A percentile compares a stretch with the other conserved stretches of the same genome.
These are phyloP conservation scores for Spongia lamella DNA, from an alignment of 37 sponge, comb jelly and placozoan species.

Conservation along the genomic window DNA sequence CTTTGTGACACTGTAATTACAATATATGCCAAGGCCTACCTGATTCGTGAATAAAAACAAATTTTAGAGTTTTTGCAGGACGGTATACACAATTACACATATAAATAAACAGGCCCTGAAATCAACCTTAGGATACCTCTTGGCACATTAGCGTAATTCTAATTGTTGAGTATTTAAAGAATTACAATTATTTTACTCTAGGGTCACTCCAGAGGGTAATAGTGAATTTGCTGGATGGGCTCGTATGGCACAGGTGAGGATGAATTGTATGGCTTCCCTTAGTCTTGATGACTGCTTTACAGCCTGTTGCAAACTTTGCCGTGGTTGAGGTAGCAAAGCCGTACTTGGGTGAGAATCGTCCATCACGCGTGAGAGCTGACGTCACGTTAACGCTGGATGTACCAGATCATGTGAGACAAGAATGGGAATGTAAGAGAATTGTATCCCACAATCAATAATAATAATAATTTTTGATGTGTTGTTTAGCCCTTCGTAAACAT, in stretches of 20 bases:
- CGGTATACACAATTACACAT: too few species aligned
- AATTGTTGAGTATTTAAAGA: too few species aligned
- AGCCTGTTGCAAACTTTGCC: constrained; percentile 69
- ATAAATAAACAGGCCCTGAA: too few species aligned
- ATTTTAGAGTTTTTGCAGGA: too few species aligned
- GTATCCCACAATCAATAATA: constrained; percentile 3
- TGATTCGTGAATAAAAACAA: too few species aligned
- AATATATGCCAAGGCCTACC: too few species aligned
- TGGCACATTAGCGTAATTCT: too few species aligned
- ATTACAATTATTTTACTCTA: background rate
- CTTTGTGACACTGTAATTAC: too few species aligned
- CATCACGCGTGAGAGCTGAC: constrained; percentile 94
- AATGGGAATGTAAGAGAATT: constrained; percentile 79
- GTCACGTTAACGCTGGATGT: constrained; percentile 76
- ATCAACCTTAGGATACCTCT: too few species aligned
- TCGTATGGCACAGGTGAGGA: constrained; percentile 83
- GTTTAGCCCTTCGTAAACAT: constrained; percentile 82
- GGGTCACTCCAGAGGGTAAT: constrained; percentile 78
- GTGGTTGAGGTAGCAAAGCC: constrained; percentile 91
- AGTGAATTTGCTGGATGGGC: constrained; percentile 97
- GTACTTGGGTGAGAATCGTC: constrained; percentile 87
- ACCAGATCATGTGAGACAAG: constrained; percentile 60
- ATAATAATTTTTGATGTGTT: background rate
- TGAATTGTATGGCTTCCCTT: background rate
- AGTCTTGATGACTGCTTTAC: background rate